Evolutionary conservation across 2,888 invertebrate genomes (phyloP), one percentile per base, ranked within the genome.

Genomic region (Cryptocephalus moraei): DNA sequence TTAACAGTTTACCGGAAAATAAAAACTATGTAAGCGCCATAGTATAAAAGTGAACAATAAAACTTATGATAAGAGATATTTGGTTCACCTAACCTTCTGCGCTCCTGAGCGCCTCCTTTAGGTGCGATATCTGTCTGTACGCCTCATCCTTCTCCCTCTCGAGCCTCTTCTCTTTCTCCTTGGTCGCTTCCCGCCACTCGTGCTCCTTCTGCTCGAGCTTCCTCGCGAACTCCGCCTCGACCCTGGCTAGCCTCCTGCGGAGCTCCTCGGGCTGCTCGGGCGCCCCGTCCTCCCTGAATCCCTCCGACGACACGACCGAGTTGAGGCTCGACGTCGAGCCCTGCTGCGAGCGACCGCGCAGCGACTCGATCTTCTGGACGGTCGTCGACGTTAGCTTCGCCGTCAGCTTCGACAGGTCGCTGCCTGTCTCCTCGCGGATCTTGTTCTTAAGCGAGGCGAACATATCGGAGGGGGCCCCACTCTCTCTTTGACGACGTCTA

Each of bases 391-490:
- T 68, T 43, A 71, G 68, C 61, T 71, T 71, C 32, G 69, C 64
- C 38, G 70, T 71, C 51, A 71, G 55, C 57, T 71, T 71, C 8
- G 69, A 67, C 48, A 89, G 75, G 69, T 90, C 89, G 66, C 81
- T 86, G 43, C 90, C 90, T 54, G 89, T 89, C 75, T 91, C 91
- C 68, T 90, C 89, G 60, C 86, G 84, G 60, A 91, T 90, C 75
- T 90, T 90, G 71, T 88, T 90, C 71, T 91, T 91, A 55, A 91
- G 73, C 63, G 86, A 86, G 44, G 88, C 84, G 70, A 91, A 91
- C 91, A 91, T 91, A 65, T 66, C 75, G 32, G 2, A 8, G 13
- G 34, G 14, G 22, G 4, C 36, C 11, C 11, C 12, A 8, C 41
- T 22, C 22, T 22, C 22, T 22, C 22, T 2, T 2, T 22, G 22